phyloP scores from a whole-genome alignment of 2,797 vertebrate genomes.

The Alauda arvensis region DNA sequence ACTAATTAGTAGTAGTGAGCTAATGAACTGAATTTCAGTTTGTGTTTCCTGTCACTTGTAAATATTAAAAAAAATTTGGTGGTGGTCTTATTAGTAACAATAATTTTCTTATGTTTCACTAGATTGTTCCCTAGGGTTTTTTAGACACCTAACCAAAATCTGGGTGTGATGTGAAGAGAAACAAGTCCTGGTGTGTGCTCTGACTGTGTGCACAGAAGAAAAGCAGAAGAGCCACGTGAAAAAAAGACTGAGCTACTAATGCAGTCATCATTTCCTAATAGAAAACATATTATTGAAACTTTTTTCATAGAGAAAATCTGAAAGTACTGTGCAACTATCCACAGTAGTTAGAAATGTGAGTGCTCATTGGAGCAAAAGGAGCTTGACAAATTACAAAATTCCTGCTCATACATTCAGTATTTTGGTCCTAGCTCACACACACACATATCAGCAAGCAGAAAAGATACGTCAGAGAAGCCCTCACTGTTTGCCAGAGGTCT shows the following conservation, averaged over 20 bases:
- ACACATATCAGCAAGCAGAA: not conserved
- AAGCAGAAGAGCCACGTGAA: not conserved
- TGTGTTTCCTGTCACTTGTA: not conserved
- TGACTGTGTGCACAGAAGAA: not conserved
- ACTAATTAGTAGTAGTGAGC: not conserved
- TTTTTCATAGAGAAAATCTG: not conserved
- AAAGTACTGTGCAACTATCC: not conserved
- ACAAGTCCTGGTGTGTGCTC: rapidly evolving
- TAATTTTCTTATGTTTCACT: not conserved
- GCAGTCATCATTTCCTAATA: not conserved
- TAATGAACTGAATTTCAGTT: not conserved
- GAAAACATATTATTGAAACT: not conserved
- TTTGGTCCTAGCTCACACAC: not conserved
- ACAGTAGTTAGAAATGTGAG: not conserved
- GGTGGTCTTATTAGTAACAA: not conserved
- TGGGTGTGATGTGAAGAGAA: not conserved
- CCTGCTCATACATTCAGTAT: not conserved
- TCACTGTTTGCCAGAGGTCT: constrained; percentile 72
- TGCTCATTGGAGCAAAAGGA: not conserved
- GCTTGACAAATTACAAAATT: not conserved
- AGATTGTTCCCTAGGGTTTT: not conserved
- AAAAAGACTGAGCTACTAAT: not conserved
- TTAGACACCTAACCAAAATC: not conserved
- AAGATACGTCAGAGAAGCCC: constrained; percentile 27
- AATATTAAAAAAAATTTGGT: not conserved